Evolutionary conservation across 2,113 vertebrate species (phyloP).

Genomic region (Poicephalus gulielmi): DNA sequence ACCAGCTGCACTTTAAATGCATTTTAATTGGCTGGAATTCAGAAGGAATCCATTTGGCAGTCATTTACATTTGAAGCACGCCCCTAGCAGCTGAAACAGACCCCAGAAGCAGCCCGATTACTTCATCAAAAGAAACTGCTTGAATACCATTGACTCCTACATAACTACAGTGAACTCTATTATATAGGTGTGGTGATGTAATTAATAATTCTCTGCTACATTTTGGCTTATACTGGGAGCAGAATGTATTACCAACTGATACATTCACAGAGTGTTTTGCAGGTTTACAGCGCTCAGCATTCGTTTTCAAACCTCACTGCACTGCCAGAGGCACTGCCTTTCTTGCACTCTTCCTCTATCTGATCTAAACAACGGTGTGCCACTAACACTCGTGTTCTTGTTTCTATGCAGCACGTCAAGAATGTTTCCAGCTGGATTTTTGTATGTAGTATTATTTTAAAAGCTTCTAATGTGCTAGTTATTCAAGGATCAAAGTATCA

Average conservation of each 20-base stretch:
- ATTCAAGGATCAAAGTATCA: background rate
- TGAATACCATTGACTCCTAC: constrained; percentile 70
- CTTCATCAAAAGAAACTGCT: constrained; percentile 76
- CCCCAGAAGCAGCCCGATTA: constrained; percentile 80
- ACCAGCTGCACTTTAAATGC: constrained; percentile 81
- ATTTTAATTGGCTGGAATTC: constrained; percentile 84
- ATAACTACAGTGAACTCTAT: constrained; percentile 62
- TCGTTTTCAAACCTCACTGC: background rate
- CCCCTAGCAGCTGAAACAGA: constrained; percentile 83
- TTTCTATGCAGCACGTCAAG: background rate
- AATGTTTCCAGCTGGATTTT: constrained; percentile 6
- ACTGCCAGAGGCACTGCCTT: background rate
- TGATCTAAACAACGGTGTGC: background rate
- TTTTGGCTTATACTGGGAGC: constrained; percentile 58
- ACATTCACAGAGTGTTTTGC: background rate
- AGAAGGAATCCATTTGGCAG: constrained; percentile 84
- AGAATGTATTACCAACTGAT: background rate
- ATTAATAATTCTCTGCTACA: constrained; percentile 69
- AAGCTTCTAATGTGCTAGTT: background rate
- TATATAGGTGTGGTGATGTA: constrained; percentile 60
- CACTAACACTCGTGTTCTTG: background rate
- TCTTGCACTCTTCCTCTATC: background rate
- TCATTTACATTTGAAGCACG: constrained; percentile 88
- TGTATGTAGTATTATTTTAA: background rate
- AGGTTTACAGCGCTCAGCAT: background rate